These are phyloP conservation scores for Rhabdophis nuchalis DNA, from an alignment of 2,797 vertebrate genomes.

Conservation along the genomic window DNA sequence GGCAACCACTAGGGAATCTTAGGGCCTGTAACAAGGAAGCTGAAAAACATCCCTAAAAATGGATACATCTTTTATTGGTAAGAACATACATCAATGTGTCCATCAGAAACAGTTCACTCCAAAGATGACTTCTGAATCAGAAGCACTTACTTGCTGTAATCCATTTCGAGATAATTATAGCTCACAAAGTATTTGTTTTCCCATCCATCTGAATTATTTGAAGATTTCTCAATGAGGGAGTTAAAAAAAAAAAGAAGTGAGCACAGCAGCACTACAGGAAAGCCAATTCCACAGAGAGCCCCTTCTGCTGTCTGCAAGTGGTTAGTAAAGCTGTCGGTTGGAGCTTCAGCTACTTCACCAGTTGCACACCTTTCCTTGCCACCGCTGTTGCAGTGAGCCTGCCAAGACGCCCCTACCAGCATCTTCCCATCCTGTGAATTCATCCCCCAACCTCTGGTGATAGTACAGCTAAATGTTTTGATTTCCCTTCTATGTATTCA, in stretches of 20 bases:
- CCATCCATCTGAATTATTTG: neutral
- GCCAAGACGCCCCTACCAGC: neutral
- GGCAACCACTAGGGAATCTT: neutral
- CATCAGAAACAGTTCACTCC: neutral
- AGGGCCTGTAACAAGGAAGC: neutral
- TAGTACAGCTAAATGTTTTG: neutral
- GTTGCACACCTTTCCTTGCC: neutral
- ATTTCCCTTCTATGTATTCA: neutral
- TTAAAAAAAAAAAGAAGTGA: neutral
- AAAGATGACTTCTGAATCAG: neutral
- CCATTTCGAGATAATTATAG: neutral
- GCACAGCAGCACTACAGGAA: neutral
- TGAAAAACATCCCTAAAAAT: neutral
- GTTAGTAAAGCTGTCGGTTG: neutral
- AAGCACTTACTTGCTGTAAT: neutral
- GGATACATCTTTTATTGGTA: neutral
- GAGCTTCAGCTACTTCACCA: neutral
- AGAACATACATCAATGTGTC: neutral
- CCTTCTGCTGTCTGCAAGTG: neutral
- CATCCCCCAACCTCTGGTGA: neutral
- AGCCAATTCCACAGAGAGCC: neutral
- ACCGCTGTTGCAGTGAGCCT: neutral
- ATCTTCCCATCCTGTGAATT: neutral
- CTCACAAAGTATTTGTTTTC: neutral
- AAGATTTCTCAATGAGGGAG: neutral